Base-by-base conservation (phyloP, 1,140 invertebrate species). In the Galleria mellonella region DNA sequence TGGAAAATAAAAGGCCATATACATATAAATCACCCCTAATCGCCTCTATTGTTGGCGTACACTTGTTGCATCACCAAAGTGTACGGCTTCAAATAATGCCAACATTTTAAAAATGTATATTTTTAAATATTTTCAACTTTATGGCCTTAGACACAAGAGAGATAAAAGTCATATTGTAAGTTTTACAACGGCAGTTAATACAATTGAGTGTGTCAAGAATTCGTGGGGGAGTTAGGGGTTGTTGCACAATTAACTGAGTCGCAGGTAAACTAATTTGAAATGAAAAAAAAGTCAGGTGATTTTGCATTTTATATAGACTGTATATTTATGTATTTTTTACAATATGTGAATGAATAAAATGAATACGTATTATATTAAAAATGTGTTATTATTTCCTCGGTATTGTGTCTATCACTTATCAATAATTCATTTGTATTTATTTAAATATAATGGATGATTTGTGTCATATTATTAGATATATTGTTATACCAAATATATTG, bases 11-110 rank as follows among this genome's bases (percentile, higher is more conserved):
- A 72, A 49, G 66, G 56, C 49, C 61, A 64, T 71, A 59, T n/a
- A n/a, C n/a, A n/a, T 67, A 83, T 81, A 83, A 83, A 81, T 79
- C 78, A 81, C 64, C 75, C 74, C 78, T 78, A 81, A 81, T 78
- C 69, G 70, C 54, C 61, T 32, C 49, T 70, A 75, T 79, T 81
- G 64, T 77, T 72, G 50, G 37, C 45, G 45, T 64, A 71, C 78
- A 83, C 78, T 83, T 83, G 78, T 77, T 79, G 64, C 72, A 37
- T 72, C 69, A 72, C 70, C 65, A 57, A 55, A 63, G 15, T 36
- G 38, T 65, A 68, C 50, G 1, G 2, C 14, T 17, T 37, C 17
- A 23, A 23, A 23, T 23, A 3, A 3, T 6, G 6, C 2, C 17
- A 23, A 23, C 6, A 23, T 23, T 6, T 2, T 23, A 6, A 23